Evolutionary conservation across 2,888 invertebrate species (phyloP).

Genomic region (Eugnorisma glareosa): DNA sequence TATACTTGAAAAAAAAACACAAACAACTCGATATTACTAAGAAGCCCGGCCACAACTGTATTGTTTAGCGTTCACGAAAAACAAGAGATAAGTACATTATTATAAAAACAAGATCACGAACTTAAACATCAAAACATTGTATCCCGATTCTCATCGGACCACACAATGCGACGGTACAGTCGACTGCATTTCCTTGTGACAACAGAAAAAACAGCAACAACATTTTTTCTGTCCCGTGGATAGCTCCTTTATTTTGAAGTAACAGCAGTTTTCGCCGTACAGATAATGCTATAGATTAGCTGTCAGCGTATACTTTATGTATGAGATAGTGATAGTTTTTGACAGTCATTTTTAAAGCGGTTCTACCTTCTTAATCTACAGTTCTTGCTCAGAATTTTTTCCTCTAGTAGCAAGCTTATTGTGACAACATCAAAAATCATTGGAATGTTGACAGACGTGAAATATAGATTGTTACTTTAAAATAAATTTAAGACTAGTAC

Average conservation of each 20-base stretch:
- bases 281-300: neutral
- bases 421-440: neutral
- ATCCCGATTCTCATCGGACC: constrained; percentile 12
- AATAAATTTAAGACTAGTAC: neutral
- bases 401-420: neutral
- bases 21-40: neutral
- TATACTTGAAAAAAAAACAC: neutral
- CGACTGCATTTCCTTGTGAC: neutral
- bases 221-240: too few species aligned
- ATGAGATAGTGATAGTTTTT: neutral
- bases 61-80: too few species aligned
- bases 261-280: neutral
- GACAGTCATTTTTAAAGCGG: neutral
- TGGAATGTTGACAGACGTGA: neutral
- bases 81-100: neutral
- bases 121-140: constrained; percentile 1
- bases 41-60: too few species aligned
- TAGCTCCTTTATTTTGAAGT: neutral
- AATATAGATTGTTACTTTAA: neutral
- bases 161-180: constrained; percentile 29
- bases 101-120: constrained; percentile 11
- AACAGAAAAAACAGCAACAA: too few species aligned
- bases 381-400: neutral
- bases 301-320: neutral
- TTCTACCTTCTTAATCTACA: neutral